Conservation (phyloP, 1,140 invertebrate genomes). For the Drosophila equinoxialis region DNA sequence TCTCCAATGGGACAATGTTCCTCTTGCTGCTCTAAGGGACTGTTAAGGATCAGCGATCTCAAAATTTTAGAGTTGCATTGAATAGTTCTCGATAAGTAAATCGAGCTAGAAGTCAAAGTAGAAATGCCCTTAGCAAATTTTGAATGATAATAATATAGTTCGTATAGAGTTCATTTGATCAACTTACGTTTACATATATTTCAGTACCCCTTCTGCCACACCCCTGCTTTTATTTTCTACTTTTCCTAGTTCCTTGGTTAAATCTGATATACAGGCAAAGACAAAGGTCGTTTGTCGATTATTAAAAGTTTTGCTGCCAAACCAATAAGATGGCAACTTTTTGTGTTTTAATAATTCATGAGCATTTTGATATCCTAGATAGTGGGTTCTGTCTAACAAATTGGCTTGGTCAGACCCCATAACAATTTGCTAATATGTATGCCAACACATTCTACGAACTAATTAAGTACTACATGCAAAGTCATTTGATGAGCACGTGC, state of each 20-base stretch:
- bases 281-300: constrained; percentile 32
- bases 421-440: constrained; percentile 11
- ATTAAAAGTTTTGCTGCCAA: constrained; percentile 44
- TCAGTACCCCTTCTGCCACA: not conserved
- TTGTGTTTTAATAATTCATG: constrained; percentile 32
- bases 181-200: no score
- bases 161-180: no score
- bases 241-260: not conserved
- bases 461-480: constrained; percentile 15
- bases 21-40: no score
- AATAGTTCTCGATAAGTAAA: no score
- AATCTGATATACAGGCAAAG: not conserved
- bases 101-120: no score
- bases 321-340: constrained; percentile 39
- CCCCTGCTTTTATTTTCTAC: not conserved
- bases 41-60: no score
- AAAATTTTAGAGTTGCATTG: no score
- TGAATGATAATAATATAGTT: no score
- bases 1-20: no score
- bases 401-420: not conserved
- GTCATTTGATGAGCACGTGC: constrained; percentile 21
- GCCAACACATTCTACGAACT: constrained; percentile 9
- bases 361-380: constrained; percentile 3
- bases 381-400: constrained; percentile 4
- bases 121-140: no score